Conservation (phyloP, 2,797 vertebrate genomes). For the Prionace glauca region DNA sequence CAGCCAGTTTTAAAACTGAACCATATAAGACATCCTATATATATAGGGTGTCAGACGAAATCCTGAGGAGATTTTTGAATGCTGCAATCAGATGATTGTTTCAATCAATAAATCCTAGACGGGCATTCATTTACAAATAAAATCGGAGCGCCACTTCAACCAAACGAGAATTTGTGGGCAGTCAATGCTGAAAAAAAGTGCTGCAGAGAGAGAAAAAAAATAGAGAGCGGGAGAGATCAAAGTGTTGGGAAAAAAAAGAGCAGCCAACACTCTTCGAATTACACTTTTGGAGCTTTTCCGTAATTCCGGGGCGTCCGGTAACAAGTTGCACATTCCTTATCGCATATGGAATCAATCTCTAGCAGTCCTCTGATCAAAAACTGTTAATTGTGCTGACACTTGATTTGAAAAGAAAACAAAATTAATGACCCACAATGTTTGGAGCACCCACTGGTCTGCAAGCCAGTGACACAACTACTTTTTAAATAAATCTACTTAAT, state of each 20-base stretch:
- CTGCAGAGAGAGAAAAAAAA: neutral
- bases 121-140: conserved; percentile 52
- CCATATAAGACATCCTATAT: conserved; percentile 42
- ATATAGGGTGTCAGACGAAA: conserved; percentile 45
- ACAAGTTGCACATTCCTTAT: conserved; percentile 62
- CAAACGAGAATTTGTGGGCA: conserved; percentile 40
- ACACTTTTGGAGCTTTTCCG: conserved; percentile 72
- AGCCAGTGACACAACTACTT: conserved; percentile 46
- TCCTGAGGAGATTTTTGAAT: neutral
- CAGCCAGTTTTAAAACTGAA: conserved; percentile 47
- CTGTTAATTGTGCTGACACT: conserved; percentile 64
- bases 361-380: conserved; percentile 63
- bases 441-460: conserved; percentile 43
- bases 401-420: conserved; percentile 65
- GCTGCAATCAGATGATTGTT: conserved; percentile 36
- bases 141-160: conserved; percentile 50
- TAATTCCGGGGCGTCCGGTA: conserved; percentile 63
- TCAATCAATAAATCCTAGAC: conserved; percentile 48
- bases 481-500: conserved; percentile 43
- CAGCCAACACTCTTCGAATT: conserved; percentile 61
- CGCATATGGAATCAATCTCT: conserved; percentile 70
- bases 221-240: conserved; percentile 66
- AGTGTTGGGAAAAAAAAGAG: conserved; percentile 63
- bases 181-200: neutral
- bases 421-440: conserved; percentile 62